These are phyloP conservation scores for Anguilla anguilla DNA, from an alignment of 2,797 vertebrate species.

Conservation along the genomic window DNA sequence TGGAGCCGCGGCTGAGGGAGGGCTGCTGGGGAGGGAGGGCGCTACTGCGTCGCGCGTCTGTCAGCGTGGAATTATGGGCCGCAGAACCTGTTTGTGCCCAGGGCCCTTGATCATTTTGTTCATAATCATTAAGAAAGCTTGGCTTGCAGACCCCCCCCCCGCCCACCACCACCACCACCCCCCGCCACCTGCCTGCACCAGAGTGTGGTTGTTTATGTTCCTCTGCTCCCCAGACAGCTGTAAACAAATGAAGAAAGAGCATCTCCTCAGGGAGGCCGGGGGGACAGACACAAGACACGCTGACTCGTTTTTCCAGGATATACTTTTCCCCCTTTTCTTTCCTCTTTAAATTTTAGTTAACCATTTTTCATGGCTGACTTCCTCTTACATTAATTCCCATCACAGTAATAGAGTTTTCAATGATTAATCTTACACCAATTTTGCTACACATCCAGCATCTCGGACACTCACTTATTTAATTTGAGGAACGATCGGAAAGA, in stretches of 20 bases:
- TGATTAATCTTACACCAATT: slow-evolving; percentile 73
- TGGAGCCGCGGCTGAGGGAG: neutral
- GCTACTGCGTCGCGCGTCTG: neutral
- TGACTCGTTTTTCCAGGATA: slow-evolving; percentile 59
- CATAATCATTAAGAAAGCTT: slow-evolving; percentile 10
- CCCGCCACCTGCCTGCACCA: neutral
- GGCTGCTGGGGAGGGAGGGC: neutral
- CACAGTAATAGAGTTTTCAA: slow-evolving; percentile 67
- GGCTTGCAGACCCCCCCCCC: neutral
- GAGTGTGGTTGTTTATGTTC: slow-evolving; percentile 60
- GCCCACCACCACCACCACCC: neutral
- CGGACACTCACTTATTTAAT: slow-evolving; percentile 71
- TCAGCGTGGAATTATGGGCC: slow-evolving; percentile 4
- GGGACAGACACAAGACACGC: slow-evolving; percentile 60
- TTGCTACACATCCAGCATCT: slow-evolving; percentile 56
- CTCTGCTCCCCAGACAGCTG: slow-evolving; percentile 59
- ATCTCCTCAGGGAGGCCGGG: slow-evolving; percentile 54
- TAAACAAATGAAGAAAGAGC: slow-evolving; percentile 76
- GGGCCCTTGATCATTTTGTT: neutral
- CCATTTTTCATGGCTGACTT: slow-evolving; percentile 63
- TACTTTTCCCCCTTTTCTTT: slow-evolving; percentile 45
- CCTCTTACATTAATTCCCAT: slow-evolving; percentile 69
- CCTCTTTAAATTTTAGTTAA: slow-evolving; percentile 57
- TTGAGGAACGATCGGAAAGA: slow-evolving; percentile 67
- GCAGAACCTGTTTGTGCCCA: neutral